Conservation (phyloP, 2,113 vertebrate species). For the Sorex araneus region DNA sequence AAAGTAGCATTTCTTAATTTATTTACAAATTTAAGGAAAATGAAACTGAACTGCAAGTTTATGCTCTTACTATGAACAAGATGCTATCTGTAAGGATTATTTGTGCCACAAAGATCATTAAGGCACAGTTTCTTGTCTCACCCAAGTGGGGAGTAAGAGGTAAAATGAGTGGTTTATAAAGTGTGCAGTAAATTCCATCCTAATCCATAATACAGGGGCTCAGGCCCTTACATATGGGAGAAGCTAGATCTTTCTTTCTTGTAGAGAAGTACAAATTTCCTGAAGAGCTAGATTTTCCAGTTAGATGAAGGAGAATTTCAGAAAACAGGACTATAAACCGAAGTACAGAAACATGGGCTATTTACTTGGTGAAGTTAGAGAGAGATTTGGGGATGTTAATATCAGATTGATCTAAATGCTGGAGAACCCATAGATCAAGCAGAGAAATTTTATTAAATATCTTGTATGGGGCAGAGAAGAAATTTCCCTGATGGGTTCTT, state of each 20-base stretch:
- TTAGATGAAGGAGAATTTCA: neutral
- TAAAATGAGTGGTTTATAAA: slow-evolving; percentile 6
- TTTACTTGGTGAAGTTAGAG: neutral
- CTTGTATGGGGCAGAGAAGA: neutral
- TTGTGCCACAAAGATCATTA: neutral
- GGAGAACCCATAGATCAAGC: neutral
- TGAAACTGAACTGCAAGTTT: slow-evolving; percentile 21
- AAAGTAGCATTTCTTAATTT: slow-evolving; percentile 49
- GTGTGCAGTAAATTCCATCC: neutral
- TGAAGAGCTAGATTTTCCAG: neutral
- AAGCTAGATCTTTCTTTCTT: slow-evolving; percentile 3
- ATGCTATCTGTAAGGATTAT: neutral
- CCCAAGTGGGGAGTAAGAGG: neutral
- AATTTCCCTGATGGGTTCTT: neutral
- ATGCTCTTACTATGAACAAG: slow-evolving; percentile 24
- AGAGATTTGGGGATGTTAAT: neutral
- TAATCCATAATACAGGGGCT: neutral
- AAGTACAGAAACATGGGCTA: neutral
- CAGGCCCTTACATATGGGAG: neutral
- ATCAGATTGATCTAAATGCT: neutral
- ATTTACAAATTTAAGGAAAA: slow-evolving; percentile 50
- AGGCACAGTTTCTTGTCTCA: neutral
- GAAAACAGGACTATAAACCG: neutral
- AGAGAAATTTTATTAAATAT: neutral
- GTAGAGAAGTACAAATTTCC: neutral